phyloP scores from a whole-genome alignment of 2,113 vertebrate species.

The Macheiramphus alcinus region DNA sequence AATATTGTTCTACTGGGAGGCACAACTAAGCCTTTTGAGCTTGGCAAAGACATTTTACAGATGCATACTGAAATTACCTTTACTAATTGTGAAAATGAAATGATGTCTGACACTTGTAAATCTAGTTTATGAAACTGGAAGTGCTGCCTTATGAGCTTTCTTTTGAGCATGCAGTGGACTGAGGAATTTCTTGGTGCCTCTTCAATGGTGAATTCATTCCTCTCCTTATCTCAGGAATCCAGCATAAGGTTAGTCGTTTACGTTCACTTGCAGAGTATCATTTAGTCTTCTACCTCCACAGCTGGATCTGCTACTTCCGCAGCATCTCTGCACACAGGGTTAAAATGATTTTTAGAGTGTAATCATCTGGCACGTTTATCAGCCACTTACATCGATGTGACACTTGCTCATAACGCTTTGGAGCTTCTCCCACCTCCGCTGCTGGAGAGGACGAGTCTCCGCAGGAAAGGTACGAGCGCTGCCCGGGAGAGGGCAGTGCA shows the following conservation, averaged over 20 bases:
- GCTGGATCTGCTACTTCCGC: not conserved
- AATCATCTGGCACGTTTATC: not conserved
- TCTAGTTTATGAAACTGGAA: not conserved
- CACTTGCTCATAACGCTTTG: rapidly evolving
- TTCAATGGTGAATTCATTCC: not conserved
- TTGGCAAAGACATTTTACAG: not conserved
- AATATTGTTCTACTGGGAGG: not conserved
- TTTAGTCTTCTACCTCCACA: not conserved
- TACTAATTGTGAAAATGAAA: not conserved
- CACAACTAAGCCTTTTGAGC: not conserved
- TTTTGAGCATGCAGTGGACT: not conserved
- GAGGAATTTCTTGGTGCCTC: not conserved
- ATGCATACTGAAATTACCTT: not conserved
- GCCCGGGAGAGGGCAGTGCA: not conserved
- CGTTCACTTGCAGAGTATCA: not conserved
- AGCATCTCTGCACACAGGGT: not conserved
- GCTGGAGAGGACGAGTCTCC: not conserved
- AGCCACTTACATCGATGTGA: not conserved
- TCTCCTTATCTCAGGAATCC: not conserved
- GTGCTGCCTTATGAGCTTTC: not conserved
- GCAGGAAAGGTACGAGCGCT: rapidly evolving
- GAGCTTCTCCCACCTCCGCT: not conserved
- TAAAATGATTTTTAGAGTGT: not conserved
- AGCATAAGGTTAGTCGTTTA: not conserved
- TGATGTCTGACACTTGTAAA: not conserved